phyloP scores from a whole-genome alignment of 1,140 invertebrate species.

The Caenorhabditis tropicalis region DNA sequence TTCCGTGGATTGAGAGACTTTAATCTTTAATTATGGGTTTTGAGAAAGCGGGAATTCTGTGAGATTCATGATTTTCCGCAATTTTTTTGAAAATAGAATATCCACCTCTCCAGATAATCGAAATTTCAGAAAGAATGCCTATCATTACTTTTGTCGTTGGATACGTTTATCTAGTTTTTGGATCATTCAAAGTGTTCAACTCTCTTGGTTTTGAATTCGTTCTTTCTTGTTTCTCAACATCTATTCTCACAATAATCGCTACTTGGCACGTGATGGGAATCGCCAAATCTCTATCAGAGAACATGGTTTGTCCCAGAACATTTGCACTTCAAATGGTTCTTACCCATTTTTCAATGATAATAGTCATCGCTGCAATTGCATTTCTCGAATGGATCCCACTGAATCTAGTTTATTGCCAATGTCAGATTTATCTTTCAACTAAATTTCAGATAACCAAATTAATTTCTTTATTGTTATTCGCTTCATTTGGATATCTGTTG shows the following conservation, averaged over 20 bases:
- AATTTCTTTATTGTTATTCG: neutral
- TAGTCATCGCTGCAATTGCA: neutral
- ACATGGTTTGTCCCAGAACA: neutral
- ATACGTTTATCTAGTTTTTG: neutral
- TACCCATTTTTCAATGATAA: neutral
- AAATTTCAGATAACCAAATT: neutral
- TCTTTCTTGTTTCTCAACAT: neutral
- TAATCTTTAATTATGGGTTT: neutral
- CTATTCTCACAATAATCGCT: neutral
- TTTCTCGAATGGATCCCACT: neutral
- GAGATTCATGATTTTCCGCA: neutral
- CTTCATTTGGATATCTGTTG: neutral
- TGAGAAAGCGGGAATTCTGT: neutral
- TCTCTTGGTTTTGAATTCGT: neutral
- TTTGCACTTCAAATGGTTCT: neutral
- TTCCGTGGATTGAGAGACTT: too few species aligned
- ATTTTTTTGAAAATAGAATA: too few species aligned
- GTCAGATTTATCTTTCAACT: neutral
- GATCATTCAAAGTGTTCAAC: neutral
- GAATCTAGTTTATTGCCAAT: neutral
- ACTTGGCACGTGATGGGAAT: neutral
- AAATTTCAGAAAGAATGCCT: neutral
- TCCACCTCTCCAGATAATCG: neutral
- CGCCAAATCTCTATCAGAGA: neutral
- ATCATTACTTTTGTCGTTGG: neutral